Base-by-base conservation (phyloP, 2,797 vertebrate species). In the Phataginus tricuspis region DNA sequence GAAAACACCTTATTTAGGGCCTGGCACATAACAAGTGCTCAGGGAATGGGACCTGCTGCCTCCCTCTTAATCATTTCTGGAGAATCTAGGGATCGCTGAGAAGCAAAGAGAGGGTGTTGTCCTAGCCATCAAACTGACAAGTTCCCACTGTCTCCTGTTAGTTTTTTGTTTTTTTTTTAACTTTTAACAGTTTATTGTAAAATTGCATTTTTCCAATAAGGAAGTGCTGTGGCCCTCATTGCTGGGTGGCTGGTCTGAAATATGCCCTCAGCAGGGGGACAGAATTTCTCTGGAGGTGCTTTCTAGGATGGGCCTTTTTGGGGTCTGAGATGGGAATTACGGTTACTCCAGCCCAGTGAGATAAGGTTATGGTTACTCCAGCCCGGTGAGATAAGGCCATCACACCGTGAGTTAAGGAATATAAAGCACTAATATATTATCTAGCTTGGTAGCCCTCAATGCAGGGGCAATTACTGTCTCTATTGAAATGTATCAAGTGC, bases 301-400 rank as follows among this genome's bases (percentile, higher is more conserved):
- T 39, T 78, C 27, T 37, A 1, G 25, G 45, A 37, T 0, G 0
- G 19, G 55, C 42, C 51, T 3, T 68, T 2, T 0, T 63, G 14
- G 31, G 25, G 57, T 88, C 42, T 88, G 51, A 74, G 25, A 42
- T 64, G 49, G 72, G 55, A 82, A 51, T 16, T 80, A 59, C n/a
- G 90, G n/a, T 51, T 25, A 37, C 37, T 51, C 2, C 27, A 64
- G 39, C 8, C 61, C 16, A 23, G 66, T 7, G 3, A 78, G 37
- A 53, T 53, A 39, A 74, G 72, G 45, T 74, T 74, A 42, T 61
- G 31, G 37, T 49, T 29, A 37, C 37, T 51, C 2, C 25, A 64
- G 39, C 7, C 61, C 16, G 18, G 66, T 6, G 3, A 78, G 37
- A 49, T 53, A 39, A 34, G 80, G 61, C 10, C 31, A 18, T 92